These are phyloP conservation scores for Pycnomerus fuliginosus DNA, from an alignment of 2,888 invertebrate species.

Conservation along the genomic window DNA sequence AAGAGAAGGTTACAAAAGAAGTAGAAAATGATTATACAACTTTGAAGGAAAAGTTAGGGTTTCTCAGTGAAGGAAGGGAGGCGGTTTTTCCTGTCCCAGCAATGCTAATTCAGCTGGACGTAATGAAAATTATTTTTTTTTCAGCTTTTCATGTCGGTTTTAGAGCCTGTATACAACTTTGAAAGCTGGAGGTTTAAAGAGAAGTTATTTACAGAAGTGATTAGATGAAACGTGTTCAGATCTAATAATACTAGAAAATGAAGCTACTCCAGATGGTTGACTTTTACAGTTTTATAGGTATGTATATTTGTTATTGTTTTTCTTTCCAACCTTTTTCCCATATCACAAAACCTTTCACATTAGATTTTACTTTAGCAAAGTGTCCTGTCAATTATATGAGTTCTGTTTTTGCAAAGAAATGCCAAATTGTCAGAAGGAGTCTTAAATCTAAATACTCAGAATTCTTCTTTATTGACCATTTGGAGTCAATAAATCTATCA, in stretches of 20 bases:
- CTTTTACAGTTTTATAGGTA: constrained; percentile 75
- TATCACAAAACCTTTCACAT: too few relatives aligned
- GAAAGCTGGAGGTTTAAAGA: constrained; percentile 59
- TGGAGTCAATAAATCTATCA: too few relatives aligned
- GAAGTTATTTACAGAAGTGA: constrained; percentile 62
- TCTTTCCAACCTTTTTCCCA: constrained; percentile 1
- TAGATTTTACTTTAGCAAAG: too few relatives aligned
- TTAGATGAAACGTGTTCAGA: constrained; percentile 61
- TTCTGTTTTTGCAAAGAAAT: too few relatives aligned
- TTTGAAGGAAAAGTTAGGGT: constrained; percentile 60
- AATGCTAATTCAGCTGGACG: constrained; percentile 64
- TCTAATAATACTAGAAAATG: constrained; percentile 63
- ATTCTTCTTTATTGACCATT: too few relatives aligned
- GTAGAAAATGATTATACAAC: constrained; percentile 51
- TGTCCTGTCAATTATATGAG: too few relatives aligned
- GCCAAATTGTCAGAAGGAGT: too few relatives aligned
- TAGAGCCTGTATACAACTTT: constrained; percentile 67
- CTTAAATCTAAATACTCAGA: too few relatives aligned
- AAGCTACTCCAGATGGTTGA: constrained; percentile 68
- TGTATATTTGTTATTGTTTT: constrained; percentile 37
- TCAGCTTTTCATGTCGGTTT: background rate
- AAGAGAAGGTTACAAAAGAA: constrained; percentile 31
- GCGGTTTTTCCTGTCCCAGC: constrained; percentile 59
- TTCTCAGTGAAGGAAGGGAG: constrained; percentile 59
- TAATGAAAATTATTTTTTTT: too few relatives aligned